Evolutionary conservation across 1,140 invertebrate species (phyloP).

Genomic region (Drosophila orena): DNA sequence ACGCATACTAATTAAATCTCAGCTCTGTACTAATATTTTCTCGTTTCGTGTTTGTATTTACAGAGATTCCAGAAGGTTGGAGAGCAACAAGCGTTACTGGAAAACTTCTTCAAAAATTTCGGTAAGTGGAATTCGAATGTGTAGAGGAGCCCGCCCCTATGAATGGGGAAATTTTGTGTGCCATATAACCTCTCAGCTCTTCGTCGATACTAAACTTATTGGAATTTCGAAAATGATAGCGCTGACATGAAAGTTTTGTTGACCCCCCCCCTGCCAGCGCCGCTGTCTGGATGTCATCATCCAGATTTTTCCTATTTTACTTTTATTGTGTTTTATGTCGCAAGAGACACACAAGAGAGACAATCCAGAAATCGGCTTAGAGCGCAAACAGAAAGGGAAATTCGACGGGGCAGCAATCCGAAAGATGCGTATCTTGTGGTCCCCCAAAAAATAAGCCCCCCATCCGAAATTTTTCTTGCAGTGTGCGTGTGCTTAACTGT

Average conservation of each 20-base stretch:
- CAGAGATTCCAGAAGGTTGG: slow-evolving; percentile 36
- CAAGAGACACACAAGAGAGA: slow-evolving; percentile 31
- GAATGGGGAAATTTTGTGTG: slow-evolving; percentile 5
- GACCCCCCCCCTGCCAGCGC: background rate
- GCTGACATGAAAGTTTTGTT: slow-evolving; percentile 45
- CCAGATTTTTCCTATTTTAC: slow-evolving; percentile 33
- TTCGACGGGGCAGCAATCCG: slow-evolving; percentile 67
- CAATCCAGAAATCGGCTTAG: slow-evolving; percentile 67
- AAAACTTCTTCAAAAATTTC: slow-evolving; percentile 10
- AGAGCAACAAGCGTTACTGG: slow-evolving; percentile 22
- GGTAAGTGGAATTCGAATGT: slow-evolving; percentile 16
- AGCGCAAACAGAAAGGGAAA: slow-evolving; percentile 23
- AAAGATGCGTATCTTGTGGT: slow-evolving; percentile 67
- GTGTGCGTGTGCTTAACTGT: slow-evolving; percentile 4
- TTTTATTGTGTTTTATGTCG: slow-evolving; percentile 74
- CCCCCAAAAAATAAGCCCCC: slow-evolving; percentile 15
- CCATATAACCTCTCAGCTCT: background rate
- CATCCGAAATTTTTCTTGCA: background rate
- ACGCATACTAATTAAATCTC: slow-evolving; percentile 69
- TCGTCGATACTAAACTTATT: slow-evolving; percentile 48
- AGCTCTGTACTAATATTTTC: slow-evolving; percentile 14
- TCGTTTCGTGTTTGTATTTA: slow-evolving; percentile 26
- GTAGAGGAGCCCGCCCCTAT: background rate
- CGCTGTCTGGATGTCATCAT: slow-evolving; percentile 29
- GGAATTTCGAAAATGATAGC: slow-evolving; percentile 72